Base-by-base conservation (phyloP, 1,140 invertebrate species). In the Adoxophyes honmai region DNA sequence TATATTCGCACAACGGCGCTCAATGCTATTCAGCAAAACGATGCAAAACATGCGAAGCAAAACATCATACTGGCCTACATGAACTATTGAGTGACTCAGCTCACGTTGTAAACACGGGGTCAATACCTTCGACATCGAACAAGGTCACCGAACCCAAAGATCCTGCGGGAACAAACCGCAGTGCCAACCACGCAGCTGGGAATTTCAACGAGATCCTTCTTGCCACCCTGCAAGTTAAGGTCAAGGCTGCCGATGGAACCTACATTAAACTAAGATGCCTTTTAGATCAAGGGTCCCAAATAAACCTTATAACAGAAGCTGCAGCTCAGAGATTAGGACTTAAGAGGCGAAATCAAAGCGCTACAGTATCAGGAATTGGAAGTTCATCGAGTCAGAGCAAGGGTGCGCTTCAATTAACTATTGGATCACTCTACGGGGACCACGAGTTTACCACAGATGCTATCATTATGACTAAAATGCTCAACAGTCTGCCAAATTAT, bases 161-260 rank as follows among this genome's bases (percentile, higher is more conserved):
- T 5, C 9, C 6, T n/a, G 10, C 44, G 9, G n/a, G n/a, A n/a
- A n/a, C n/a, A 14, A 18, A 10, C 1, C 4, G 10, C 8, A 10
- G 8, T 10, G n/a, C n/a, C n/a, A 51, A 51, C 10, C 44, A 51
- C 18, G 44, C 28, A 8, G 16, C 15, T 9, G 16, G 21, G 9
- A 51, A 51, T 33, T 51, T n/a, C 10, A 51, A 51, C 4, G 44
- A 51, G 9, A 18, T 51, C 1, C 28, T 51, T n/a, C 21, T 51
- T 1, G 44, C 44, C 16, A 51, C 44, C 2, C 1, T 51, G 21
- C 44, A 28, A 28, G 2, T 51, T n/a, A 51, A 33, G n/a, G 14
- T 51, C 1, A 51, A n/a, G 10, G 44, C 44, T 9, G 9, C n/a
- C 3, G 21, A 51, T 21, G 44, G 44, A 8, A 51, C 44, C 4